Evolutionary conservation across 2,797 vertebrate species (phyloP).

Genomic region (Rhinella marina): DNA sequence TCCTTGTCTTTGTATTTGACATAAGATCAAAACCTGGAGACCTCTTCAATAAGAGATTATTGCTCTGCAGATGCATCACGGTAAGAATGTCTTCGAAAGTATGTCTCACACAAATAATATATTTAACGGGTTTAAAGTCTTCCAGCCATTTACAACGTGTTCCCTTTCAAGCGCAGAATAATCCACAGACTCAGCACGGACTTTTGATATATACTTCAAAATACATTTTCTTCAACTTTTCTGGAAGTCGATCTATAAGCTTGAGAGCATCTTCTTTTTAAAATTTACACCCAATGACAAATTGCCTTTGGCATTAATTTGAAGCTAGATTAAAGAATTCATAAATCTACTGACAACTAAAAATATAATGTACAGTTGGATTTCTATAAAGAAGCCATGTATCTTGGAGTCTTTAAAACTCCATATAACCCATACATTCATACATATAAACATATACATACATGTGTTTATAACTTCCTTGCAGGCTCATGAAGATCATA

Average conservation of each 20-base stretch:
- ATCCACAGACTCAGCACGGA: constrained; percentile 57
- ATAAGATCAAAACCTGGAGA: constrained; percentile 61
- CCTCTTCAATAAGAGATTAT: constrained; percentile 62
- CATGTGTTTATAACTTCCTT: no score
- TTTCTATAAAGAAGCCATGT: constrained; percentile 6
- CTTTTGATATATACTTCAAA: constrained; percentile 64
- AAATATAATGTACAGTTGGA: constrained; percentile 37
- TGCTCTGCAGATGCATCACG: constrained; percentile 55
- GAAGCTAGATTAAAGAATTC: constrained; percentile 52
- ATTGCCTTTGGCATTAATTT: constrained; percentile 58
- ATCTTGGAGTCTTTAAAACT: background rate
- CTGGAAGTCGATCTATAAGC: constrained; percentile 64
- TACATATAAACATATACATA: background rate
- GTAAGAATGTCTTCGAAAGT: constrained; percentile 58
- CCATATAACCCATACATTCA: background rate
- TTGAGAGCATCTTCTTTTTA: constrained; percentile 59
- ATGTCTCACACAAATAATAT: constrained; percentile 64
- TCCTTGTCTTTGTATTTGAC: constrained; percentile 62
- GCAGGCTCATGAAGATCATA: no score
- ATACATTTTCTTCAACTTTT: constrained; percentile 64
- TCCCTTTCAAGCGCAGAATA: constrained; percentile 62
- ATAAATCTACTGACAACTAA: constrained; percentile 64
- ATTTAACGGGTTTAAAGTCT: constrained; percentile 63
- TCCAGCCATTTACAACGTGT: constrained; percentile 62
- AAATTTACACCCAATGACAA: constrained; percentile 66